Percentiles rank a stretch among this genome's conserved stretches.
Conservation (phyloP, 2,113 vertebrate genomes). For the Rostratula benghalensis region DNA sequence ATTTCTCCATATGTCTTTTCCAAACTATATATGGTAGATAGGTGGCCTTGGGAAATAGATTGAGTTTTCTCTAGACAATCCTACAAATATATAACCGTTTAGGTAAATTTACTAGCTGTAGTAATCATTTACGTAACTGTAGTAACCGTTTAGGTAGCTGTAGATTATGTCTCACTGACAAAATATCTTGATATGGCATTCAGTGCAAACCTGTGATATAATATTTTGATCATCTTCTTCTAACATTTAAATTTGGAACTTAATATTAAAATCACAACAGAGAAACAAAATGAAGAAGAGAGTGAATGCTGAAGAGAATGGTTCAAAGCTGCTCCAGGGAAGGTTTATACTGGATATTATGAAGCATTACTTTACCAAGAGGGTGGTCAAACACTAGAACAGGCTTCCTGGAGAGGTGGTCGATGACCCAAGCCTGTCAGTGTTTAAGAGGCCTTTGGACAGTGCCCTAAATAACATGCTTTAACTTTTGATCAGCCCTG, state of each 20-base stretch:
- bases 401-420: not conserved
- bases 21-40: not conserved
- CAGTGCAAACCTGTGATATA: not conserved
- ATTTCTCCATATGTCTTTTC: not conserved
- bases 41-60: not conserved
- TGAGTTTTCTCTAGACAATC: not conserved
- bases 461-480: not conserved
- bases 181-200: not conserved
- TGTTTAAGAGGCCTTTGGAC: not conserved
- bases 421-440: not conserved
- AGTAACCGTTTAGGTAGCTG: not conserved
- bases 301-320: not conserved
- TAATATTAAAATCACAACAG: not conserved
- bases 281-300: not conserved
- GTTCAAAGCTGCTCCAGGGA: not conserved
- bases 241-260: not conserved
- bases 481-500: not conserved
- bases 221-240: not conserved
- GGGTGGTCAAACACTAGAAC: not conserved
- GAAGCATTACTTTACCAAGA: not conserved
- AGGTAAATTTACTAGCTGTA: not conserved
- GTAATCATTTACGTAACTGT: not conserved
- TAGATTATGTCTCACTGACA: not conserved
- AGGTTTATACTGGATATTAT: not conserved
- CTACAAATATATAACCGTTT: not conserved